These are phyloP conservation scores for Machimus atricapillus DNA, from an alignment of 2,888 invertebrate genomes.

Conservation along the genomic window DNA sequence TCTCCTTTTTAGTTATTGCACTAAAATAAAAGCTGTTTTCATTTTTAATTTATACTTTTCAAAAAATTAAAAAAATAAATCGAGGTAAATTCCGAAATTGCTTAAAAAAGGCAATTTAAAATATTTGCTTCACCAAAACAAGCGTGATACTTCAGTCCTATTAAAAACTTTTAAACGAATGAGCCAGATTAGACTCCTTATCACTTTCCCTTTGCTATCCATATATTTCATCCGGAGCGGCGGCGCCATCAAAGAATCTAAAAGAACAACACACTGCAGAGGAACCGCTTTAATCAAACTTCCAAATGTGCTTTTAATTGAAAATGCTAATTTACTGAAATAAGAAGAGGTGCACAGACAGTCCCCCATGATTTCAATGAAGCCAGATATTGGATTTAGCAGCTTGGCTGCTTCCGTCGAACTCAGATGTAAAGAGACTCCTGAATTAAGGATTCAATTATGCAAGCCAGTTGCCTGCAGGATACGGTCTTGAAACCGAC, in stretches of 20 bases:
- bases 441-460: background rate
- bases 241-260: background rate
- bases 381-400: background rate
- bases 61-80: too few relatives aligned
- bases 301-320: background rate
- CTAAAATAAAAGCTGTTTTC: too few relatives aligned
- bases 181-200: background rate
- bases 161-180: background rate
- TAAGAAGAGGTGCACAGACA: background rate
- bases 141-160: background rate
- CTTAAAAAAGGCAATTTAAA: too few relatives aligned
- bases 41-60: too few relatives aligned
- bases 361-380: background rate
- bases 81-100: too few relatives aligned
- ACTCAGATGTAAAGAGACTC: background rate
- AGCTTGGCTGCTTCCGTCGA: background rate
- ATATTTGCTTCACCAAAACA: too few relatives aligned
- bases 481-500: background rate
- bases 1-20: too few relatives aligned
- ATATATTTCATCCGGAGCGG: background rate
- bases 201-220: background rate
- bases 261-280: background rate
- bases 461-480: background rate
- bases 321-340: background rate
- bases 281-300: background rate